These are phyloP conservation scores for Drosophila repletoides DNA, from an alignment of 1,140 invertebrate species.

Conservation along the genomic window DNA sequence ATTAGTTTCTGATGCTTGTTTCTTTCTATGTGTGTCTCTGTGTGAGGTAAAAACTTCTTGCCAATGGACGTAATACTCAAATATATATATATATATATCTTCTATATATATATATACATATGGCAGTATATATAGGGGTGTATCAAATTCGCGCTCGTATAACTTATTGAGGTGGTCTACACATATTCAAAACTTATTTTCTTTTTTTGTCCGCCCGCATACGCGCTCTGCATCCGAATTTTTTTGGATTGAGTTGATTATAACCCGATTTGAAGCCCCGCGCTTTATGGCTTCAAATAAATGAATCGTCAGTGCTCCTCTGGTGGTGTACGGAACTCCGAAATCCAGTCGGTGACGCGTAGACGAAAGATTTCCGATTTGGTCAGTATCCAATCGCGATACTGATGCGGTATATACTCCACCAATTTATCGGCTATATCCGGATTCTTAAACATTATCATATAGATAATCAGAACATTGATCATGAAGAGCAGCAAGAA, in stretches of 20 bases:
- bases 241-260: conserved; percentile 10
- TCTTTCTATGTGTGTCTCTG: conserved; percentile 20
- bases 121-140: conserved; percentile 48
- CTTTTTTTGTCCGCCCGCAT: conserved; percentile 14
- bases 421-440: conserved; percentile 76
- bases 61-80: conserved; percentile 59
- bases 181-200: conserved; percentile 16
- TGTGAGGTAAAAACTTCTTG: conserved; percentile 54
- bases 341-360: conserved; percentile 78
- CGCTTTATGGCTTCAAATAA: conserved; percentile 80
- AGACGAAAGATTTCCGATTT: conserved; percentile 78
- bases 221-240: conserved; percentile 64
- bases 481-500: conserved; percentile 66
- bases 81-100: conserved; percentile 49
- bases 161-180: conserved; percentile 48
- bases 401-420: conserved; percentile 75
- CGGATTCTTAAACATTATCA: conserved; percentile 80
- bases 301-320: conserved; percentile 82
- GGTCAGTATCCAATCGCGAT: conserved; percentile 77
- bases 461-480: conserved; percentile 71
- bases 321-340: conserved; percentile 74
- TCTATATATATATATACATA: conserved; percentile 47
- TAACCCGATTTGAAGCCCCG: conserved; percentile 66
- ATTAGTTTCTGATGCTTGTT: conserved; percentile 34
- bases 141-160: conserved; percentile 9